These are phyloP conservation scores for Cancer borealis DNA, from an alignment of 2,888 invertebrate genomes.

Conservation along the genomic window DNA sequence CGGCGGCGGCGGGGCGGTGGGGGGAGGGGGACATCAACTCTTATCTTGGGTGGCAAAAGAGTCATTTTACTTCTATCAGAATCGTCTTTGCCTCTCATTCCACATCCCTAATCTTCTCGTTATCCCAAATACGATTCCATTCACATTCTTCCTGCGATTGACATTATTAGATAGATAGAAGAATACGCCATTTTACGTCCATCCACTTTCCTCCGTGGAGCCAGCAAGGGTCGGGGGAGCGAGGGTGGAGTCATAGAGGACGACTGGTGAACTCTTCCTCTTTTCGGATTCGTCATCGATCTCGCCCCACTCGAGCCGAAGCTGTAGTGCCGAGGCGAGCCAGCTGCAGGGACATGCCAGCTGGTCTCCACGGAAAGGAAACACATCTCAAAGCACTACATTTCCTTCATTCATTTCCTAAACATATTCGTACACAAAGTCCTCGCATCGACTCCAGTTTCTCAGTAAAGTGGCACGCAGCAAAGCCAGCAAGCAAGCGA, in stretches of 20 bases:
- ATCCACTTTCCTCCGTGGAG: neutral
- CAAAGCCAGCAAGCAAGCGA: neutral
- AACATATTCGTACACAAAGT: neutral
- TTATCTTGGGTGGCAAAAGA: neutral
- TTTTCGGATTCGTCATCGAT: slow-evolving; percentile 43
- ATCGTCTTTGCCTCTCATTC: neutral
- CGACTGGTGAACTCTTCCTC: slow-evolving; percentile 44
- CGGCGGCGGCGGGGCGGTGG: neutral
- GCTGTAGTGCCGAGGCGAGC: neutral
- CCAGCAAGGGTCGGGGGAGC: neutral
- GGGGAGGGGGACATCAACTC: neutral
- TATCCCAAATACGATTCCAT: neutral
- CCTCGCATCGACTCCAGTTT: neutral
- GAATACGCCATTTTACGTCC: slow-evolving; percentile 10
- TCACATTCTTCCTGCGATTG: neutral
- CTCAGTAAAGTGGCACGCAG: slow-evolving; percentile 31
- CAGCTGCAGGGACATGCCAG: neutral
- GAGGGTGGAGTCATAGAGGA: neutral
- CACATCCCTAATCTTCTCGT: neutral
- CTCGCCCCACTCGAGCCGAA: neutral
- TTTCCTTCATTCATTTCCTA: neutral
- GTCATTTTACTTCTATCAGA: neutral
- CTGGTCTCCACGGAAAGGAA: neutral
- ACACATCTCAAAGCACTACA: neutral
- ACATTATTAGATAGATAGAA: neutral